phyloP scores from a whole-genome alignment of 2,888 invertebrate genomes.

The Nephrocerus scutellatus region DNA sequence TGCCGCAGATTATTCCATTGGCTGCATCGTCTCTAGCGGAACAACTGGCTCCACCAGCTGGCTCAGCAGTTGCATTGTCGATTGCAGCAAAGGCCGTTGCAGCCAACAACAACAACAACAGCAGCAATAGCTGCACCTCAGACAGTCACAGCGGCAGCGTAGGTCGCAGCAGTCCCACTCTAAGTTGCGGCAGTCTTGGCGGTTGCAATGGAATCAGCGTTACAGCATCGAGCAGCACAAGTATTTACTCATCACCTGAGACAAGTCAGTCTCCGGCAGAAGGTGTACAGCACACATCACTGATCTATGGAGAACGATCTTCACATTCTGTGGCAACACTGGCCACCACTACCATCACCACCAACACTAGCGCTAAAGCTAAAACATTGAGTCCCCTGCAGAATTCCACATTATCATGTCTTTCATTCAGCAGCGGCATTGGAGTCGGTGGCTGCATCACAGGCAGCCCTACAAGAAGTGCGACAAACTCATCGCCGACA shows the following conservation, averaged over 20 bases:
- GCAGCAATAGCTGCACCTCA: slow-evolving; percentile 22
- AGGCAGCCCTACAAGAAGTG: slow-evolving; percentile 21
- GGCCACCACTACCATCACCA: slow-evolving; percentile 31
- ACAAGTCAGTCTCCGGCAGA: slow-evolving; percentile 16
- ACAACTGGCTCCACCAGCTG: slow-evolving; percentile 16
- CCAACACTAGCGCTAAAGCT: slow-evolving; percentile 28
- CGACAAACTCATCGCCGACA: slow-evolving; percentile 4
- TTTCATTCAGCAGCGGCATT: slow-evolving; percentile 12
- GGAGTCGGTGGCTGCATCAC: slow-evolving; percentile 20
- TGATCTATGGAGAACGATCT: slow-evolving; percentile 28
- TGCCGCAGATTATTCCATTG: too few species aligned
- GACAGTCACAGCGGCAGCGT: slow-evolving; percentile 23
- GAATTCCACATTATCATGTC: slow-evolving; percentile 20
- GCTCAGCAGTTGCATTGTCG: slow-evolving; percentile 16
- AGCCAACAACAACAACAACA: slow-evolving; percentile 31
- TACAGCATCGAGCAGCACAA: slow-evolving; percentile 13
- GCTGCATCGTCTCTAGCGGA: slow-evolving; percentile 17
- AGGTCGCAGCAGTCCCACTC: slow-evolving; percentile 24
- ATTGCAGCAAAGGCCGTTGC: slow-evolving; percentile 30
- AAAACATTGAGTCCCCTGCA: slow-evolving; percentile 33
- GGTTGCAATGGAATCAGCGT: slow-evolving; percentile 16
- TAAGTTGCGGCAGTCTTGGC: slow-evolving; percentile 18
- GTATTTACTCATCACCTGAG: slow-evolving; percentile 24
- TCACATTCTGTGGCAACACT: slow-evolving; percentile 30
- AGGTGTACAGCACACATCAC: slow-evolving; percentile 16